Conservation (phyloP, 1,140 invertebrate species). For the Trichoplusia ni region DNA sequence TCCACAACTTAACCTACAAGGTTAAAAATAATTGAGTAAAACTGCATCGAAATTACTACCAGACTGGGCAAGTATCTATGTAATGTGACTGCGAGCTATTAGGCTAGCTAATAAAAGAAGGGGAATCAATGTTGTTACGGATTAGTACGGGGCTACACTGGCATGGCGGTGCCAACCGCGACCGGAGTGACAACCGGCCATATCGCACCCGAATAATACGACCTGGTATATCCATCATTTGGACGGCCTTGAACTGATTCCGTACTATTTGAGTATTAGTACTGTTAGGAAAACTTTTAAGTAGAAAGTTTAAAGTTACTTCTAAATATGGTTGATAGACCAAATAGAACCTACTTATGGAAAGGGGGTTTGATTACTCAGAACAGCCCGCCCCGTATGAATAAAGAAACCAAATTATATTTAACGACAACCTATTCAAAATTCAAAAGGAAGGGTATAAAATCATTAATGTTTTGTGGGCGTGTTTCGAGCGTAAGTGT, state of each 20-base stretch:
- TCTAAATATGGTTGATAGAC: too few species aligned
- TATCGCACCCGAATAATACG: neutral
- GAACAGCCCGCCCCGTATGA: too few species aligned
- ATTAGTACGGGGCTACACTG: slow-evolving; percentile 2
- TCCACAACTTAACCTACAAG: too few species aligned
- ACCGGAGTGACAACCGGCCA: neutral
- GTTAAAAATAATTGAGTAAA: too few species aligned
- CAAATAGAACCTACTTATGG: too few species aligned
- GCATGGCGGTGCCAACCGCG: slow-evolving; percentile 24
- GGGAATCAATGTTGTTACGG: slow-evolving; percentile 20
- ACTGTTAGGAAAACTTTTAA: neutral
- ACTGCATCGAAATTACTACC: neutral
- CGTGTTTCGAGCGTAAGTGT: slow-evolving; percentile 11
- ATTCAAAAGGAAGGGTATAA: neutral
- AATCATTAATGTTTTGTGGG: slow-evolving; percentile 11
- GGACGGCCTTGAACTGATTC: slow-evolving; percentile 17
- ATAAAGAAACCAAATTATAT: neutral
- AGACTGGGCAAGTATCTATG: neutral
- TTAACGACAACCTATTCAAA: neutral
- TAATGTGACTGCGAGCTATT: slow-evolving; percentile 22
- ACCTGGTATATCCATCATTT: slow-evolving; percentile 13
- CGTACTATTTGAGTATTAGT: neutral
- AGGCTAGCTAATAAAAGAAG: slow-evolving; percentile 26
- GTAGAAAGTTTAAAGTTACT: neutral
- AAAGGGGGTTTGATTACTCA: too few species aligned